Conservation (phyloP, 2,113 vertebrate species). For the Stegastes partitus region DNA sequence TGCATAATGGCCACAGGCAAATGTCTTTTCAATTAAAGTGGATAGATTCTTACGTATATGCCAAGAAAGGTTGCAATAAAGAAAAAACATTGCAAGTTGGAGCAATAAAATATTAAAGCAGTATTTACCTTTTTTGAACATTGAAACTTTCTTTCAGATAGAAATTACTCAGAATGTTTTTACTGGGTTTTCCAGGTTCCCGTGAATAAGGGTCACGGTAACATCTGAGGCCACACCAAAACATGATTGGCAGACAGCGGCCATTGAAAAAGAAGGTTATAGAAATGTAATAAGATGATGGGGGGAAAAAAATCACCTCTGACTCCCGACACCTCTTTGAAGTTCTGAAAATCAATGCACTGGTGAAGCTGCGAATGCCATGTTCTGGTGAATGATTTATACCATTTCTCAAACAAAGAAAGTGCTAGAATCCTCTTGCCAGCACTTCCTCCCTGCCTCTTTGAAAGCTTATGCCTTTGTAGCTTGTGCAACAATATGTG, state of each 20-base stretch:
- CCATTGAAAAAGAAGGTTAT: slow-evolving; percentile 54
- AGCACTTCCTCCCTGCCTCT: slow-evolving; percentile 74
- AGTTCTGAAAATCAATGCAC: slow-evolving; percentile 77
- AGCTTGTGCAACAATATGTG: slow-evolving; percentile 77
- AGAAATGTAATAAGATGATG: slow-evolving; percentile 66
- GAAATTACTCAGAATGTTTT: neutral
- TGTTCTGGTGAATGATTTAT: slow-evolving; percentile 83
- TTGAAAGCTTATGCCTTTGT: slow-evolving; percentile 79
- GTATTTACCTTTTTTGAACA: slow-evolving; percentile 32
- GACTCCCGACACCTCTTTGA: slow-evolving; percentile 69
- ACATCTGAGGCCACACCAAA: slow-evolving; percentile 21
- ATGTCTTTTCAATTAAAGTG: slow-evolving; percentile 33
- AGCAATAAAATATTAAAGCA: slow-evolving; percentile 29
- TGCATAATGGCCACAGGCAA: slow-evolving; percentile 29
- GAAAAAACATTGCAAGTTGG: neutral
- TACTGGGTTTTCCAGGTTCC: neutral
- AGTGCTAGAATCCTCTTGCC: slow-evolving; percentile 75
- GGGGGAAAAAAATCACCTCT: slow-evolving; percentile 52
- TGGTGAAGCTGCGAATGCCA: slow-evolving; percentile 75
- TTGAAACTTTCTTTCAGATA: slow-evolving; percentile 8
- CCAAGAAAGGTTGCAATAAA: slow-evolving; percentile 9
- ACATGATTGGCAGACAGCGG: slow-evolving; percentile 39
- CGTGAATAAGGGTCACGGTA: slow-evolving; percentile 2
- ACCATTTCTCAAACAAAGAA: slow-evolving; percentile 80
- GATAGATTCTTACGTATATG: slow-evolving; percentile 12